Conservation (phyloP, 2,888 invertebrate species). For the Melanargia galathea region DNA sequence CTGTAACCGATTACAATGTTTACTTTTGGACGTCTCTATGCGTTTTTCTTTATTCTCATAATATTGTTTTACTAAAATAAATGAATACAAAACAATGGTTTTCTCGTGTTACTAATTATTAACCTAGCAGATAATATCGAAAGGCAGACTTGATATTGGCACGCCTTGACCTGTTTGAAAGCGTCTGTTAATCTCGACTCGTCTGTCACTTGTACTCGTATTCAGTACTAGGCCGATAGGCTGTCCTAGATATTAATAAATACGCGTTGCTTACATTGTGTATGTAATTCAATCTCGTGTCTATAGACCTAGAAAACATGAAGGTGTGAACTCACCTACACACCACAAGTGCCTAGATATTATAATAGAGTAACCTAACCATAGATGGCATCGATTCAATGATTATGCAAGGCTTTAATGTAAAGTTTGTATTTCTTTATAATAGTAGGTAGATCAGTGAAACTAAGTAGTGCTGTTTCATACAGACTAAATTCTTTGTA, state of each 20-base stretch:
- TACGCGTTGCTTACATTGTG: neutral
- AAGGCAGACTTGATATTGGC: constrained; percentile 36
- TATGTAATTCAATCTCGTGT: constrained; percentile 1
- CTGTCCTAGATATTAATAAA: constrained; percentile 18
- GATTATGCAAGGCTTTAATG: neutral
- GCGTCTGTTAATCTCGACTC: constrained; percentile 36
- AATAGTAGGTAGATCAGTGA: neutral
- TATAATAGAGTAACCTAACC: neutral
- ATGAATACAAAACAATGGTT: no score
- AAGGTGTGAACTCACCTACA: neutral
- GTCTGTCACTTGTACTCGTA: constrained; percentile 23
- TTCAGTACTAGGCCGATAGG: constrained; percentile 32
- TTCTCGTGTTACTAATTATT: neutral
- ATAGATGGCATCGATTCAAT: neutral
- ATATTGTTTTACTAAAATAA: neutral
- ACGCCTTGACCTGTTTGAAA: constrained; percentile 59
- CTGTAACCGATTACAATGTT: no score
- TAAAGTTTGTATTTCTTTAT: neutral
- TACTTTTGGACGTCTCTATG: neutral
- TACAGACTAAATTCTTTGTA: neutral
- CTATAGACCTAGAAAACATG: constrained; percentile 7
- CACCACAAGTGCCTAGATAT: no score
- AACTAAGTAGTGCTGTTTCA: neutral
- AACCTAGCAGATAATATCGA: neutral
- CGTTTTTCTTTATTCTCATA: neutral